Conservation (phyloP, 2,888 invertebrate genomes). For the Palloptera scutellata region DNA sequence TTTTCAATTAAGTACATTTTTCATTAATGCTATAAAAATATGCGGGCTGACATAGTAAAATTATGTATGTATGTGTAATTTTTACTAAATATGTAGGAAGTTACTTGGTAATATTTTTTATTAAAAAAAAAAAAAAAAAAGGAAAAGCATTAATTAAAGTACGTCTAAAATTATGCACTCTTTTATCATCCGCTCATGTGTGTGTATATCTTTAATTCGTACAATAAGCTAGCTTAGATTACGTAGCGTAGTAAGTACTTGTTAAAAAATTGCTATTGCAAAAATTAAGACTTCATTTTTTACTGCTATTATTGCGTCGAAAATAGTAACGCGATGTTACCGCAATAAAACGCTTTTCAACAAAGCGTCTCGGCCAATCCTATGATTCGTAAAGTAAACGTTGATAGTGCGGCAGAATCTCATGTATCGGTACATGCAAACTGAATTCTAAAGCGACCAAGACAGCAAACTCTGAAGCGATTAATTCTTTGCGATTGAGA, state of each 20-base stretch:
- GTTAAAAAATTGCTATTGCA: not conserved
- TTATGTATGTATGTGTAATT: too few species aligned
- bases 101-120: too few species aligned
- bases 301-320: conserved; percentile 53
- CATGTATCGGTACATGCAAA: conserved; percentile 88
- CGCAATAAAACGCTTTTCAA: conserved; percentile 53
- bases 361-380: conserved; percentile 65
- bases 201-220: not conserved
- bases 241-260: not conserved
- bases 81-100: not conserved
- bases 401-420: conserved; percentile 95
- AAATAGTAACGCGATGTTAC: conserved; percentile 52
- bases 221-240: not conserved
- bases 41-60: too few species aligned
- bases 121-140: not conserved
- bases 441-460: conserved; percentile 94
- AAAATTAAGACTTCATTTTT: conserved; percentile 42
- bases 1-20: too few species aligned
- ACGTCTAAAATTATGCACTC: not conserved
- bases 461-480: conserved; percentile 93
- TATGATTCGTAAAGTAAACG: conserved; percentile 91
- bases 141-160: too few species aligned
- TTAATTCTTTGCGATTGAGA: conserved; percentile 87
- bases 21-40: too few species aligned
- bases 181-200: not conserved